phyloP scores from a whole-genome alignment of 2,888 invertebrate species.

The Branchipolynoe longqiensis region DNA sequence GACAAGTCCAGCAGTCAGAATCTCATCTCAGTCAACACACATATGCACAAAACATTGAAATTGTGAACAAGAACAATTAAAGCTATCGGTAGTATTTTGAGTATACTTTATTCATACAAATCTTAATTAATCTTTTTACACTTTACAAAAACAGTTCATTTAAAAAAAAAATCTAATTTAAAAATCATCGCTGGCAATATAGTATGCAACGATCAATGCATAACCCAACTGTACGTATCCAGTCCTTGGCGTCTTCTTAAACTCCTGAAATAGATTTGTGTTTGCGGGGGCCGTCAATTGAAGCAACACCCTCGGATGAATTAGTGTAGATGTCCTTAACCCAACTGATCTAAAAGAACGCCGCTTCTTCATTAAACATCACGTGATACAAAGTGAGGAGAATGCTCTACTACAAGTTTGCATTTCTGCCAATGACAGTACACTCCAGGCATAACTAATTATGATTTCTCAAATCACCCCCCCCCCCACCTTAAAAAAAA shows the following conservation, averaged over 20 bases:
- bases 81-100: neutral
- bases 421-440: too few relatives aligned
- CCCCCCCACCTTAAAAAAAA: too few relatives aligned
- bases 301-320: neutral
- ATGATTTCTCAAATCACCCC: too few relatives aligned
- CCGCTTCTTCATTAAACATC: too few relatives aligned
- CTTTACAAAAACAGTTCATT: neutral
- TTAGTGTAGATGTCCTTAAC: neutral
- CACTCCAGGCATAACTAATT: too few relatives aligned
- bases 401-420: too few relatives aligned
- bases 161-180: neutral
- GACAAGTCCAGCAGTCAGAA: neutral
- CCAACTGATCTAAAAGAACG: too few relatives aligned
- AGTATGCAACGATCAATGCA: neutral
- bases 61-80: neutral
- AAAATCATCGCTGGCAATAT: neutral
- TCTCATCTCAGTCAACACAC: neutral
- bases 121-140: constrained; percentile 14
- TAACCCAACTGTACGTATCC: neutral
- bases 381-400: too few relatives aligned
- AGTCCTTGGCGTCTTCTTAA: neutral
- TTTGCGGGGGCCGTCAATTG: neutral
- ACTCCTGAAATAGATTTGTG: neutral
- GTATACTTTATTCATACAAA: constrained; percentile 19
- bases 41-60: neutral